Evolutionary conservation across 1,140 invertebrate genomes (phyloP).

Genomic region (Hetaerina americana): DNA sequence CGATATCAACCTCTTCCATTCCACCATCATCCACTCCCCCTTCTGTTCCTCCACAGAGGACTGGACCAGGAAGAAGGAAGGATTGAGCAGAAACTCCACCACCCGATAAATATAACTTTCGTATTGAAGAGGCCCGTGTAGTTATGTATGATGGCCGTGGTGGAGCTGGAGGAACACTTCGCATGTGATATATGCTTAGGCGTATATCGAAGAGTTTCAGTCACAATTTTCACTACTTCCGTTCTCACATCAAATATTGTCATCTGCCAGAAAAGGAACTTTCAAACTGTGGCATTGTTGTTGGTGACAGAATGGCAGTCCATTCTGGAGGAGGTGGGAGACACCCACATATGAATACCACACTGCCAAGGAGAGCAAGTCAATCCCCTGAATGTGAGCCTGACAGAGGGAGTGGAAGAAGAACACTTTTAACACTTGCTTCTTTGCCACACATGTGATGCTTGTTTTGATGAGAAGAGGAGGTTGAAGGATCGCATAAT

Average conservation of each 20-base stretch:
- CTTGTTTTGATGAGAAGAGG: constrained; percentile 24
- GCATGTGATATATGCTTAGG: constrained; percentile 38
- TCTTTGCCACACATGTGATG: constrained; percentile 29
- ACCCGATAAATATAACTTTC: not conserved
- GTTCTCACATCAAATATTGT: constrained; percentile 37
- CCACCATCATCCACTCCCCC: not conserved
- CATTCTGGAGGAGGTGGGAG: not conserved
- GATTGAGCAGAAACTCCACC: not conserved
- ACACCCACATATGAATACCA: constrained; percentile 5
- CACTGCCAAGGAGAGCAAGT: not conserved
- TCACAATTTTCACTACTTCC: constrained; percentile 38
- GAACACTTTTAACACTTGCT: constrained; percentile 20
- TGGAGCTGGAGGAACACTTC: constrained; percentile 17
- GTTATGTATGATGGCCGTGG: not conserved
- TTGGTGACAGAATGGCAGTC: constrained; percentile 10
- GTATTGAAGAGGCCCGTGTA: not conserved
- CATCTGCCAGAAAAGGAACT: constrained; percentile 33
- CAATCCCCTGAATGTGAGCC: not conserved
- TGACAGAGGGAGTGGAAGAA: constrained; percentile 9
- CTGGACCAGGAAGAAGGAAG: not conserved
- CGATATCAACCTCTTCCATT: too few relatives aligned
- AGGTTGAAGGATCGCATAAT: constrained; percentile 25
- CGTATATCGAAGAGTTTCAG: constrained; percentile 37
- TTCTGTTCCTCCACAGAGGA: not conserved
- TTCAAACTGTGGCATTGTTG: constrained; percentile 25